Percentiles rank a stretch among this genome's conserved stretches.
Evolutionary conservation across 1,140 invertebrate genomes (phyloP).

Genomic region (Sycobia sp.): DNA sequence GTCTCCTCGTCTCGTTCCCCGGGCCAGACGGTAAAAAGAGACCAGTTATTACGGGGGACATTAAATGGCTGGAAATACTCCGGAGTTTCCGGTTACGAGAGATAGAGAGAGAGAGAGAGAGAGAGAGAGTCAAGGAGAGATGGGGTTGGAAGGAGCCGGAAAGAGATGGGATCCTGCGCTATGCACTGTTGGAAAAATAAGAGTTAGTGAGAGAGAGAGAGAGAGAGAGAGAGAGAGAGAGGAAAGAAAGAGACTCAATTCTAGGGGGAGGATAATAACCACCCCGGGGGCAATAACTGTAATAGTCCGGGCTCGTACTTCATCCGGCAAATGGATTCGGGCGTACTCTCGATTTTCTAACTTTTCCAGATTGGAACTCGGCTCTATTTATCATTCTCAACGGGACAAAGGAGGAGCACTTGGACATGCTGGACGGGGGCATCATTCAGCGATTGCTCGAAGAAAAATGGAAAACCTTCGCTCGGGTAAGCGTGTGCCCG

Average conservation of each 20-base stretch:
- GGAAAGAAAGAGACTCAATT: background rate
- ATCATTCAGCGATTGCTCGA: slow-evolving; percentile 96
- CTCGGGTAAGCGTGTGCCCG: slow-evolving; percentile 70
- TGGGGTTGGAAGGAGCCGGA: background rate
- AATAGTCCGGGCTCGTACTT: slow-evolving; percentile 33
- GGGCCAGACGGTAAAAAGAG: background rate
- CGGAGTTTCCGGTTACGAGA: too few species aligned
- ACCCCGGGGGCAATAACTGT: slow-evolving; percentile 29
- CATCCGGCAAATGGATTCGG: slow-evolving; percentile 27
- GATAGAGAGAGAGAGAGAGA: too few species aligned
- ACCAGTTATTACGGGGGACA: slow-evolving; percentile 5
- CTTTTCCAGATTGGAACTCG: slow-evolving; percentile 91
- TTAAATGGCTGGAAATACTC: slow-evolving; percentile 16
- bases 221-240: background rate
- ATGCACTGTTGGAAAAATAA: too few species aligned
- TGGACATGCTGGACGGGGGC: slow-evolving; percentile 98
- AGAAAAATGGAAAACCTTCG: slow-evolving; percentile 99
- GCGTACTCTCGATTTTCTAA: slow-evolving; percentile 15
- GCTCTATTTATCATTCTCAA: slow-evolving; percentile 97
- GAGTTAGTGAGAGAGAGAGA: slow-evolving; percentile 7
- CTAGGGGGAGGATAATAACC: slow-evolving; percentile 11
- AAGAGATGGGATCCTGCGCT: too few species aligned
- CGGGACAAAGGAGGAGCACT: slow-evolving; percentile 95
- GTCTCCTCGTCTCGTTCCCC: too few species aligned
- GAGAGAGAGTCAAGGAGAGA: too few species aligned